These are phyloP conservation scores for Polymixis lichenea DNA, from an alignment of 2,888 invertebrate genomes.

Conservation along the genomic window DNA sequence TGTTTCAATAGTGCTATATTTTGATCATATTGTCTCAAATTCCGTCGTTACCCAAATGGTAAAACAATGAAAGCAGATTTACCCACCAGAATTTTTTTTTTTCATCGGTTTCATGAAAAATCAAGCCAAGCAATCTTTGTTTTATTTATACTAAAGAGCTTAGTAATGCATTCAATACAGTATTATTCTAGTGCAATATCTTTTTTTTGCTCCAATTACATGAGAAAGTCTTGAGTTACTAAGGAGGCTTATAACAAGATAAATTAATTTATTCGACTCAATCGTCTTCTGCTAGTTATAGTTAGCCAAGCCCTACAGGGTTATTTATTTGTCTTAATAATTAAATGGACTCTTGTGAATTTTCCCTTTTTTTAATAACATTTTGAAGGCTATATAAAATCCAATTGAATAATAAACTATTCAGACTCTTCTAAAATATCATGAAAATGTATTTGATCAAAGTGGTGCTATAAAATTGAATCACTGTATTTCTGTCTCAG, in stretches of 20 bases:
- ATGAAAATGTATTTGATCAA: conserved; percentile 40
- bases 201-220: background rate
- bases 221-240: too few relatives aligned
- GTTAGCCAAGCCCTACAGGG: too few relatives aligned
- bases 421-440: conserved; percentile 18
- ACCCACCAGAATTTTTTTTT: too few relatives aligned
- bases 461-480: conserved; percentile 60
- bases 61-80: background rate
- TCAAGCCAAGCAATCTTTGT: background rate
- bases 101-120: background rate
- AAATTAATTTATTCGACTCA: background rate
- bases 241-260: background rate
- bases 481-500: conserved; percentile 43
- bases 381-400: background rate
- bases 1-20: too few relatives aligned
- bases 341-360: background rate
- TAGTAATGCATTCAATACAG: background rate
- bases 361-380: background rate
- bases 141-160: too few relatives aligned
- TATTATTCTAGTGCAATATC: background rate
- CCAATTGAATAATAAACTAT: conserved; percentile 5
- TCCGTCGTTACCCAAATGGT: background rate
- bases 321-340: background rate
- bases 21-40: too few relatives aligned
- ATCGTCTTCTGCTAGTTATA: background rate